Percentiles rank a stretch among this genome's conserved stretches.
phyloP scores from a whole-genome alignment of 2,113 vertebrate species.

The Aegotheles bennettii region DNA sequence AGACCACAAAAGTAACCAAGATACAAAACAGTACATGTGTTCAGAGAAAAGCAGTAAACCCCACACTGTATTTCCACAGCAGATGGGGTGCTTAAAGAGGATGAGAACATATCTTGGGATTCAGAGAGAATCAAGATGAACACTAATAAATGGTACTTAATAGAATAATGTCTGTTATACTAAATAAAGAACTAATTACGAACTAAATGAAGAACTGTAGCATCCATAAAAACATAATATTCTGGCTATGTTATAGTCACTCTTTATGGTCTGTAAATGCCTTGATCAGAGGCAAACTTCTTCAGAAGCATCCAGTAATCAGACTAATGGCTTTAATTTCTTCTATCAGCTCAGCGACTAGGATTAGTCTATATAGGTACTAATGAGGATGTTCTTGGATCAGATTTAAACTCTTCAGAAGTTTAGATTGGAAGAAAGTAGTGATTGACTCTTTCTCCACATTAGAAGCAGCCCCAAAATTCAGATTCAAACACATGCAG shows the following conservation, averaged over 20 bases:
- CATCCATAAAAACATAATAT: neutral
- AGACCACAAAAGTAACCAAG: neutral
- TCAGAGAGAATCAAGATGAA: neutral
- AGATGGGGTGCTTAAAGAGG: neutral
- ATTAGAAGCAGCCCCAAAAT: neutral
- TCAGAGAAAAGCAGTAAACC: neutral
- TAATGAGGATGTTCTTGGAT: neutral
- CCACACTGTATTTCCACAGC: neutral
- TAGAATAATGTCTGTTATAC: neutral
- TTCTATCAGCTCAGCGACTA: neutral
- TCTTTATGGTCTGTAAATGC: neutral
- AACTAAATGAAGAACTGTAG: neutral
- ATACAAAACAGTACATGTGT: neutral
- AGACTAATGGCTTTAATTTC: neutral
- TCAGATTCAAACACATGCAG: neutral
- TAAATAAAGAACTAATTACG: too few species aligned
- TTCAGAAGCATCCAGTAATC: neutral
- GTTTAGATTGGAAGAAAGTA: neutral
- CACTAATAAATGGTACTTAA: neutral
- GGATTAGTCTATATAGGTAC: neutral
- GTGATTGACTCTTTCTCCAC: neutral
- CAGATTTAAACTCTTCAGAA: neutral
- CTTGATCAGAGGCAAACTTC: neutral
- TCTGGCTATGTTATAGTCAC: neutral
- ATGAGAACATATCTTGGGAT: neutral